Conservation (phyloP, 2,888 invertebrate species). For the Cheilosia vulpina region DNA sequence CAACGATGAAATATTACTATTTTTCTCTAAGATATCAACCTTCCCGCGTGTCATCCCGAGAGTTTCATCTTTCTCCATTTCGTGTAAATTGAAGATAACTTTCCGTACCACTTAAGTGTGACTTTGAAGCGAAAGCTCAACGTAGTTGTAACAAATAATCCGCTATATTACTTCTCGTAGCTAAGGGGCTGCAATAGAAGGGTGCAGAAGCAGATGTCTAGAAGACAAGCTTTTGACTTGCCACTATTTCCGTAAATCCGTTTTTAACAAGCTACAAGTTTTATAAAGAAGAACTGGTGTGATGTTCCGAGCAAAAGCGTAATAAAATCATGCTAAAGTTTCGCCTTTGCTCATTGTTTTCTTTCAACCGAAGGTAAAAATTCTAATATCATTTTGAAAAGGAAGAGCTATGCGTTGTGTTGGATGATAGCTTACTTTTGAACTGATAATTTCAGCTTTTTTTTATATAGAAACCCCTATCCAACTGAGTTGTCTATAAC, state of each 20-base stretch:
- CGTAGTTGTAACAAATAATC: conserved; percentile 66
- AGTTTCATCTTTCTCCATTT: conserved; percentile 72
- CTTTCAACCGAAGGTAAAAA: conserved; percentile 20
- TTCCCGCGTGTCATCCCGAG: conserved; percentile 55
- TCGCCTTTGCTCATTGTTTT: conserved; percentile 43
- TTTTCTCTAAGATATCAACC: conserved; percentile 67
- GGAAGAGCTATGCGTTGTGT: conserved; percentile 1
- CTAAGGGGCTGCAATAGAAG: conserved; percentile 5
- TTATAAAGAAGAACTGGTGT: conserved; percentile 53
- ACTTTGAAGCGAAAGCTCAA: conserved; percentile 61
- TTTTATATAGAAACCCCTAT: background rate
- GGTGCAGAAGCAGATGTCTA: conserved; percentile 54
- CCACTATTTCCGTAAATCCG: conserved; percentile 59
- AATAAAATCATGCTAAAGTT: conserved; percentile 55
- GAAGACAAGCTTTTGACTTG: conserved; percentile 63
- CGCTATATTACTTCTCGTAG: conserved; percentile 25
- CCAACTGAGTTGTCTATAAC: too few species aligned
- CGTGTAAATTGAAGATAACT: conserved; percentile 73
- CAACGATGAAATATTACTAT: conserved; percentile 73
- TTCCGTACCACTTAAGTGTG: conserved; percentile 69
- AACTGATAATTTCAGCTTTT: background rate
- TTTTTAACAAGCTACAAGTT: conserved; percentile 66
- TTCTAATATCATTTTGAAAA: background rate
- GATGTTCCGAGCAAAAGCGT: conserved; percentile 42
- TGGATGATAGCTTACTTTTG: conserved; percentile 2